These are phyloP conservation scores for Trichogramma dendrolimi DNA, from an alignment of 2,888 invertebrate species.

Conservation along the genomic window DNA sequence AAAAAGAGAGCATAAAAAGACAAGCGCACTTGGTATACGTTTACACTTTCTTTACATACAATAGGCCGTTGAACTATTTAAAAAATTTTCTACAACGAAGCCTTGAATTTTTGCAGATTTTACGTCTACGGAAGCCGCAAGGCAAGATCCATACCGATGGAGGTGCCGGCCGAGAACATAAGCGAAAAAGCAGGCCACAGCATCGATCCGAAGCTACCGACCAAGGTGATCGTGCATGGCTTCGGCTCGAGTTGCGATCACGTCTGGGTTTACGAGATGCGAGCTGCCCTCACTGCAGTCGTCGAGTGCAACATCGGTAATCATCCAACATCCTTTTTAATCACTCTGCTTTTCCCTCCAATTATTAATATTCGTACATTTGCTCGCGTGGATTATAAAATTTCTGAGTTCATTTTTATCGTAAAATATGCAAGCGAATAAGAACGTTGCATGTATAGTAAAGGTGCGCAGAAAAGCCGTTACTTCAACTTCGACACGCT, in stretches of 20 bases:
- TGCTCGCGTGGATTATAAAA: too few species aligned
- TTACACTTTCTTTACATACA: neutral
- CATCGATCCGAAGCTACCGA: conserved; percentile 54
- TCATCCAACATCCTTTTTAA: conserved; percentile 1
- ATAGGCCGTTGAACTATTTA: neutral
- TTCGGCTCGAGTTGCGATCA: conserved; percentile 88
- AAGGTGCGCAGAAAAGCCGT: too few species aligned
- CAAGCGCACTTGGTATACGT: too few species aligned
- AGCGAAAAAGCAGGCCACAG: conserved; percentile 45
- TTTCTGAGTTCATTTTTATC: neutral
- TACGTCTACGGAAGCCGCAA: conserved; percentile 48
- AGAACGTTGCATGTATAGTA: too few species aligned
- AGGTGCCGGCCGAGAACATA: conserved; percentile 48
- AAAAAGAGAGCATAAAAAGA: too few species aligned
- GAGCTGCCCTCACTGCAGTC: conserved; percentile 83
- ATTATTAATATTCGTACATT: too few species aligned
- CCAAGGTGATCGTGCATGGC: conserved; percentile 85
- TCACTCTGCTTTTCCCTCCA: too few species aligned
- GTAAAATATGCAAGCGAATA: neutral
- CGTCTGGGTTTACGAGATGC: conserved; percentile 92
- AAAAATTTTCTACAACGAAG: neutral
- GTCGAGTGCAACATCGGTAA: conserved; percentile 49
- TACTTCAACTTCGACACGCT: neutral
- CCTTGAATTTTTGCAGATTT: conserved; percentile 37
- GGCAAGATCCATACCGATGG: conserved; percentile 48